phyloP scores from a whole-genome alignment of 2,113 vertebrate species.

The Danio rerio region DNA sequence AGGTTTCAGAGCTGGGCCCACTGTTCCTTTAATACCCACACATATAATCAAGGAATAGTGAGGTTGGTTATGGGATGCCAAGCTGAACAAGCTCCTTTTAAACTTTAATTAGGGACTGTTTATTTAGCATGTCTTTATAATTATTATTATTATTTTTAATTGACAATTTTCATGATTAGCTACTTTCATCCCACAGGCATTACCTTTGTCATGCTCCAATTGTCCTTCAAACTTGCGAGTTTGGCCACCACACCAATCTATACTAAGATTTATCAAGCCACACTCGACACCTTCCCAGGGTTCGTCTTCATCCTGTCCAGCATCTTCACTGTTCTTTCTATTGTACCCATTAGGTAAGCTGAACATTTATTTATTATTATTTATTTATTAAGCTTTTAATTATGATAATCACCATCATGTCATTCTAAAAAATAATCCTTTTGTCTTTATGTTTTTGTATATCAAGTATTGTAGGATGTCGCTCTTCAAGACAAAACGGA shows the following conservation, averaged over 20 bases:
- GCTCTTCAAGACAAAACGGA: slow-evolving; percentile 36
- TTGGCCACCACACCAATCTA: slow-evolving; percentile 84
- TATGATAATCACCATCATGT: too few relatives aligned
- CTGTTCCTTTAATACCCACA: too few relatives aligned
- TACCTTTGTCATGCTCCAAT: slow-evolving; percentile 83
- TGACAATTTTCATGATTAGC: neutral
- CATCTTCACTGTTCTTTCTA: slow-evolving; percentile 78
- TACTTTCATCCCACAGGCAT: slow-evolving; percentile 15
- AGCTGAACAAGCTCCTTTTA: neutral
- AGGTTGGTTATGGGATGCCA: neutral
- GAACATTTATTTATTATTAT: neutral
- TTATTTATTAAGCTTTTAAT: neutral
- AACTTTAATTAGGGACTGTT: neutral
- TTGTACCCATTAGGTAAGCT: slow-evolving; percentile 87
- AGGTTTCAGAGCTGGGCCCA: too few relatives aligned
- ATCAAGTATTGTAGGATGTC: slow-evolving; percentile 70
- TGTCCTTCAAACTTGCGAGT: slow-evolving; percentile 80
- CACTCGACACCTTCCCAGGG: slow-evolving; percentile 81
- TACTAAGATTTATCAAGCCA: slow-evolving; percentile 89
- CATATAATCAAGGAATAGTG: neutral
- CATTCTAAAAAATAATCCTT: neutral
- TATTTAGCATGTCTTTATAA: neutral
- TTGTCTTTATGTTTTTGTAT: neutral
- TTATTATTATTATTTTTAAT: too few relatives aligned
- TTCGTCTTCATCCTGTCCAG: slow-evolving; percentile 87